Evolutionary conservation across 35 echinoderm and acorn worm genomes (phyloP), one percentile per base, ranked within the genome.

Genomic region (Anneissia japonica): DNA sequence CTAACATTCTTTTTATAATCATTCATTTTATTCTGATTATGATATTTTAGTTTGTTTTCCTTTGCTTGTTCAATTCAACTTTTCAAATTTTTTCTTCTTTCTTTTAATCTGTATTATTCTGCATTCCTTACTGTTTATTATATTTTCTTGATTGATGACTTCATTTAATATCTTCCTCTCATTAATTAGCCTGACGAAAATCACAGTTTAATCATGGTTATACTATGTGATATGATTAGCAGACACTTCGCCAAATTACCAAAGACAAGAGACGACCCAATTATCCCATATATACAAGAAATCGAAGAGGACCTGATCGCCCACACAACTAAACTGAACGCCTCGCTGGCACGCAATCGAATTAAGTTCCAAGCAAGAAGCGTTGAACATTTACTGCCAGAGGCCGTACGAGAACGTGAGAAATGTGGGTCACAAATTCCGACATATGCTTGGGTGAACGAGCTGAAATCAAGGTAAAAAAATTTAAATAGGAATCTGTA

Each of bases 131-230:
- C 1, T 11, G 1, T n/a, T n/a, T n/a, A n/a, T 11, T 64, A 64
- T 23, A 11, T 64, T 64, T 64, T 64, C 26, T 16, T 64, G 10
- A 6, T 64, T 64, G 2, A 64, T 64, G 2, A 6, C 51, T 64
- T 14, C 21, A 6, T 7, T 35, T 72, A 34, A 35, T 91, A 39
- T 46, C 46, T 90, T 37, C 74, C 41, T 30, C n/a, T n/a, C n/a
- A n/a, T n/a, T n/a, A n/a, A n/a, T 21, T 75, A 99, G 96, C 84
- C 91, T 51, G 96, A 91, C 77, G 96, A 94, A 46, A 99, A 94
- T 74, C 96, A 94, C 73, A 36, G 75, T 31, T 45, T 93, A 26
- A 92, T 93, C 35, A 93, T 99, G 96, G 96, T 99, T 14, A 99
- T 97, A 33, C 89, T 99, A 13, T 93, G 92, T 34, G 74, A 94